These are phyloP conservation scores for Leptobrachium leishanense DNA, from an alignment of 2,113 vertebrate species.

Conservation along the genomic window DNA sequence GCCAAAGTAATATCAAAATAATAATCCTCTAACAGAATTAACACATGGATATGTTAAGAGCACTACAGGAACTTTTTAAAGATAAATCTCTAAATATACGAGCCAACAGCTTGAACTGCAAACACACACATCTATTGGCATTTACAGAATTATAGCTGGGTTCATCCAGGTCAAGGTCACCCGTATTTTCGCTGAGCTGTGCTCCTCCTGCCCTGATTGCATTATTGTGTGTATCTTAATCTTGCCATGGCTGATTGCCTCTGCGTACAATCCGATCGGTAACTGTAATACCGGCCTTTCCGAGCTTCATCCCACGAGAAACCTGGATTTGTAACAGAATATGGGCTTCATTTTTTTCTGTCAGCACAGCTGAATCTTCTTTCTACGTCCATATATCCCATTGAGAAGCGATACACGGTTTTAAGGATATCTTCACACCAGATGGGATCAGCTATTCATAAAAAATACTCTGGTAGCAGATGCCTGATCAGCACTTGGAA, in stretches of 20 bases:
- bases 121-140: no score
- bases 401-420: background rate
- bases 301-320: background rate
- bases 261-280: background rate
- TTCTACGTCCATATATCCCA: no score
- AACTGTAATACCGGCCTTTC: background rate
- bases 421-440: background rate
- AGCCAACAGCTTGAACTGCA: no score
- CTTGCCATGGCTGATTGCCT: background rate
- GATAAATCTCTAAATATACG: no score
- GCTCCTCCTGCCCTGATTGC: conserved; percentile 28
- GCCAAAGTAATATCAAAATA: no score
- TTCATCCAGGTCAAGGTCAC: conserved; percentile 16
- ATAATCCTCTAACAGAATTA: no score
- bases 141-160: background rate
- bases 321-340: background rate
- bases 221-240: conserved; percentile 1
- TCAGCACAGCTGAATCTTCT: no score
- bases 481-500: background rate
- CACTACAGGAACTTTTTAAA: no score
- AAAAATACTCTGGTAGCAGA: background rate
- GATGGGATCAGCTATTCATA: background rate
- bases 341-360: no score
- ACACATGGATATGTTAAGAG: no score
- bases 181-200: background rate